Evolutionary conservation across 2,797 vertebrate genomes (phyloP).

Genomic region (Pseudopleuronectes americanus): DNA sequence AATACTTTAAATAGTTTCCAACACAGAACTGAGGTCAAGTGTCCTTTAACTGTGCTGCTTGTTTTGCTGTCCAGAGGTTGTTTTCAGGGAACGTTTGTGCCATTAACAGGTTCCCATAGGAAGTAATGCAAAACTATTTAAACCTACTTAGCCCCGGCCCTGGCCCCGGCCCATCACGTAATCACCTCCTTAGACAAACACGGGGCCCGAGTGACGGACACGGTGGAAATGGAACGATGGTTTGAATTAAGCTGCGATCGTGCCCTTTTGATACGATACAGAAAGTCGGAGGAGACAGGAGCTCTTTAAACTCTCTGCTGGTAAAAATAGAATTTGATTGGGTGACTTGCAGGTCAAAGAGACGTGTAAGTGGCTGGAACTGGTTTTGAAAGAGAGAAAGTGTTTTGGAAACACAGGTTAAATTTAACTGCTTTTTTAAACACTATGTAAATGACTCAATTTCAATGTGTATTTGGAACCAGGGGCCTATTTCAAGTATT

Average conservation of each 20-base stretch:
- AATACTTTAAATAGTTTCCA: slow-evolving; percentile 47
- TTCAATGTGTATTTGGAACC: no score
- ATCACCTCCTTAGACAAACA: slow-evolving; percentile 73
- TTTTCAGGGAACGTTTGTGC: slow-evolving; percentile 67
- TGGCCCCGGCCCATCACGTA: slow-evolving; percentile 61
- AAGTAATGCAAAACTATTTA: slow-evolving; percentile 75
- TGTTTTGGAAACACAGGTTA: background rate
- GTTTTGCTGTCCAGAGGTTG: slow-evolving; percentile 59
- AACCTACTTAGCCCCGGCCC: slow-evolving; percentile 74
- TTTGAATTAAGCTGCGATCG: background rate
- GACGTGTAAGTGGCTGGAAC: no score
- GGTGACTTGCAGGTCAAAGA: background rate
- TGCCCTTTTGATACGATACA: slow-evolving; percentile 8
- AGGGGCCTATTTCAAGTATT: no score
- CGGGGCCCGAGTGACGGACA: slow-evolving; percentile 37
- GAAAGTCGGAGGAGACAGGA: slow-evolving; percentile 1
- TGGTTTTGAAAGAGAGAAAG: no score
- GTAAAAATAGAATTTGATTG: background rate
- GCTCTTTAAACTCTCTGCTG: background rate
- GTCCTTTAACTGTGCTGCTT: slow-evolving; percentile 47
- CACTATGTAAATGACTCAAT: background rate
- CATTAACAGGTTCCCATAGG: slow-evolving; percentile 78
- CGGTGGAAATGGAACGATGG: slow-evolving; percentile 17
- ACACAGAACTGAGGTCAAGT: slow-evolving; percentile 42
- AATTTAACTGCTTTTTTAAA: background rate